Conservation (phyloP, 1,140 invertebrate genomes). For the Atta colombica region DNA sequence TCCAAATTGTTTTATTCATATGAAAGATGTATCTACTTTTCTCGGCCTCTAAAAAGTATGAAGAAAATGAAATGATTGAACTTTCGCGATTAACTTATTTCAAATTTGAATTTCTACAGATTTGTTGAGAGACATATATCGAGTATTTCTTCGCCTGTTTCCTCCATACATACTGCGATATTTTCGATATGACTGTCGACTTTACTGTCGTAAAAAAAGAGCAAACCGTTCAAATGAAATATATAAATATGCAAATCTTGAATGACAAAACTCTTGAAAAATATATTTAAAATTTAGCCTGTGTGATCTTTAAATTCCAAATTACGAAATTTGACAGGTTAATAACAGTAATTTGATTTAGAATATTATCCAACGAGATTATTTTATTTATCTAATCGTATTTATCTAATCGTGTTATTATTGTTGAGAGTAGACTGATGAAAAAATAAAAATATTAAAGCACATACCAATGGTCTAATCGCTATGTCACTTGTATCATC, state of each 20-base stretch:
- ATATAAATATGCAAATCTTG: background rate
- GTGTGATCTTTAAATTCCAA: background rate
- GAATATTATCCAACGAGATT: background rate
- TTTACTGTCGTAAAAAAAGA: slow-evolving; percentile 28
- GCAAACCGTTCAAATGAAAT: background rate
- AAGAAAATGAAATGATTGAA: slow-evolving; percentile 19
- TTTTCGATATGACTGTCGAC: slow-evolving; percentile 43
- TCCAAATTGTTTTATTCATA: background rate
- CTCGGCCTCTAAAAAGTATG: background rate
- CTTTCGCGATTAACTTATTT: slow-evolving; percentile 27
- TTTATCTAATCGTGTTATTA: background rate
- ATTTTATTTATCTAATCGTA: background rate
- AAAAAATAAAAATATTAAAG: slow-evolving; percentile 22
- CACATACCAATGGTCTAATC: background rate
- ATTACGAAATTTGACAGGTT: background rate
- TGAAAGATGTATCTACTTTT: background rate
- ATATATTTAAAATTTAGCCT: background rate
- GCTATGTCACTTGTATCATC: background rate
- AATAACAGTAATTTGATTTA: background rate
- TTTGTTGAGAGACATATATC: slow-evolving; percentile 20
- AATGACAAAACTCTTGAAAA: background rate
- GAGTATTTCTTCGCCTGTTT: background rate
- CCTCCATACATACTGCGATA: slow-evolving; percentile 19
- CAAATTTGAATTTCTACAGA: slow-evolving; percentile 8
- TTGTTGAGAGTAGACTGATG: background rate